A percentile compares a stretch with the other conserved stretches of the same genome.
These are phyloP conservation scores for Xerus inauris DNA, from an alignment of 2,113 vertebrate genomes.

Conservation along the genomic window DNA sequence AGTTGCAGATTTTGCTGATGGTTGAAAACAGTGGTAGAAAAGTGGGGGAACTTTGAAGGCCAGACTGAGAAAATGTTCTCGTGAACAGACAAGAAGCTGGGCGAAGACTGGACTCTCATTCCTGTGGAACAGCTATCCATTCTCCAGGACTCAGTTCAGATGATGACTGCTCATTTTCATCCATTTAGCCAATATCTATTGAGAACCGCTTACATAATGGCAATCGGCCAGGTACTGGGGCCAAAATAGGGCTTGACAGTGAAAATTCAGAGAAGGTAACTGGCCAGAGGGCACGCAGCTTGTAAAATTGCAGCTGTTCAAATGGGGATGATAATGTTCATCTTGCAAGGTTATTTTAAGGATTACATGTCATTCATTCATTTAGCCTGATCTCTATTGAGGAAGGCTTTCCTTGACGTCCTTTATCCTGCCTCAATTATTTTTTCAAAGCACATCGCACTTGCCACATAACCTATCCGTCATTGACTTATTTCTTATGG, in stretches of 20 bases:
- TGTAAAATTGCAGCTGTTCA: neutral
- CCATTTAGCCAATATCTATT: neutral
- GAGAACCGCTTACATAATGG: neutral
- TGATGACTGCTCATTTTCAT: neutral
- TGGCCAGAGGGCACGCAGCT: neutral
- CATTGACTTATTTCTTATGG: neutral
- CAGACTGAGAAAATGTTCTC: neutral
- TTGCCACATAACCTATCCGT: neutral
- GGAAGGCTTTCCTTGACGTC: neutral
- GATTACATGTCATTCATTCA: neutral
- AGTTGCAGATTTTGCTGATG: neutral
- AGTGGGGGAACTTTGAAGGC: neutral
- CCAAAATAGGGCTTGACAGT: neutral
- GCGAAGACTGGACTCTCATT: neutral
- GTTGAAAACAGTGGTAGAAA: neutral
- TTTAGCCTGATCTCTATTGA: neutral
- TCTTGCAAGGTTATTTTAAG: neutral
- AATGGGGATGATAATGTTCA: neutral
- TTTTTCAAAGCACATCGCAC: neutral
- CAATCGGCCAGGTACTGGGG: accelerated
- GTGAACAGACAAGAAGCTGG: neutral
- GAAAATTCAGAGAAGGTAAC: neutral
- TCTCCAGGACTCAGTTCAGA: neutral
- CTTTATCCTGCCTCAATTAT: neutral
- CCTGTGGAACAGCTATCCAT: neutral